phyloP scores from a whole-genome alignment of 2,113 vertebrate species.

The Hipposideros armiger region DNA sequence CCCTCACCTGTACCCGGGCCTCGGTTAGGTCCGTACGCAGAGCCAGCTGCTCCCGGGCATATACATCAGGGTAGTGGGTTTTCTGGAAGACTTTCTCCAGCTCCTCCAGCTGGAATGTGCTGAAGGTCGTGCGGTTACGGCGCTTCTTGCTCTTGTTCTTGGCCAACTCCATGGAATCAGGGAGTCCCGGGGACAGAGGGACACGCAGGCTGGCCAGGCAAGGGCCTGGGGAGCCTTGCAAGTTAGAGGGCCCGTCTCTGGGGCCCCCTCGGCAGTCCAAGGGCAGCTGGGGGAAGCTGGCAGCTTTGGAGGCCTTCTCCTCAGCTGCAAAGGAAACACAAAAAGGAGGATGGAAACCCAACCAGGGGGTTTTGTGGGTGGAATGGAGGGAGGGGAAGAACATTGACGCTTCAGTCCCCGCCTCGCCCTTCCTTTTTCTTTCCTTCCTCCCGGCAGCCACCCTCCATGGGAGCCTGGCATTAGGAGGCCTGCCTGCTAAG shows the following conservation, averaged over 20 bases:
- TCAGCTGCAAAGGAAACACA: constrained; percentile 85
- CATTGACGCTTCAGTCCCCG: constrained; percentile 30
- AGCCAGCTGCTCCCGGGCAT: constrained; percentile 95
- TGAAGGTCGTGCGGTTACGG: constrained; percentile 96
- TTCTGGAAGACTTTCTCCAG: constrained; percentile 98
- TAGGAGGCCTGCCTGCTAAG: constrained; percentile 64
- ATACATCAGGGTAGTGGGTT: constrained; percentile 96
- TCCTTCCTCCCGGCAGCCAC: constrained; percentile 42
- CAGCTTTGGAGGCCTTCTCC: constrained; percentile 90
- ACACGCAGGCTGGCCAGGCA: constrained; percentile 77
- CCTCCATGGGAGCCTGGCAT: constrained; percentile 77
- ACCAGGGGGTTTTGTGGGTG: constrained; percentile 76
- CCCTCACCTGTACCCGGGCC: constrained; percentile 94
- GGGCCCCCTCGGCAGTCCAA: constrained; percentile 85
- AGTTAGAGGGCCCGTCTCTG: constrained; percentile 84
- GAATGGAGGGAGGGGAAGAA: constrained; percentile 65
- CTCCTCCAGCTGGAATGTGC: constrained; percentile 96
- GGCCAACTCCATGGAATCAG: constrained; percentile 86
- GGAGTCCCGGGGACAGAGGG: constrained; percentile 89
- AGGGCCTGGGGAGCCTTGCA: constrained; percentile 80
- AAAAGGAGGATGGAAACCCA: constrained; percentile 60
- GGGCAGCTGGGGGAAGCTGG: constrained; percentile 89
- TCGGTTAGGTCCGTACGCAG: constrained; percentile 94
- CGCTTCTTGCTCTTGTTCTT: constrained; percentile 95
- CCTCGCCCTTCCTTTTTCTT: constrained; percentile 55